phyloP scores from a whole-genome alignment of 2,797 vertebrate species.

The Sus cebifrons region DNA sequence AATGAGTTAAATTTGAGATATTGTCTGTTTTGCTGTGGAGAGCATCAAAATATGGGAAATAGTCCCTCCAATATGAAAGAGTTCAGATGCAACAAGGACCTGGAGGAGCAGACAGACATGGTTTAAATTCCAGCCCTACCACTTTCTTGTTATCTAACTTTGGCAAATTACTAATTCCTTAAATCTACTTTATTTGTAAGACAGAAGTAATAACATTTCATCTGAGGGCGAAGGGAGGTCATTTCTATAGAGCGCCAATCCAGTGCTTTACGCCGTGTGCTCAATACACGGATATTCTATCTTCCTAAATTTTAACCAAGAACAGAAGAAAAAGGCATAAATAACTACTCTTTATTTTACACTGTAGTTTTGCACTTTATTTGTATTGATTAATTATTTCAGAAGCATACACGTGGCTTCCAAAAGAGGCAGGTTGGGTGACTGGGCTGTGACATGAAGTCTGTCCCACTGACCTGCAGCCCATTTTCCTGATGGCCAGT shows the following conservation, averaged over 20 bases:
- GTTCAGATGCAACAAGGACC: background rate
- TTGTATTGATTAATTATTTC: background rate
- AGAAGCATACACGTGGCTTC: background rate
- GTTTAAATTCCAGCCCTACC: background rate
- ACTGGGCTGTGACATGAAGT: background rate
- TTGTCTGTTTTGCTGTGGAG: background rate
- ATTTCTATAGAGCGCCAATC: conserved; percentile 21
- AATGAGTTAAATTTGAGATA: background rate
- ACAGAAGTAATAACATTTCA: background rate
- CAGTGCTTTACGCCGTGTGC: background rate
- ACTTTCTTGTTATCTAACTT: conserved; percentile 19
- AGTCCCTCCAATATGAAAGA: background rate
- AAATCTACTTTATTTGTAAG: conserved; percentile 6
- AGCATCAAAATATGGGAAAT: background rate
- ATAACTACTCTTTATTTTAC: background rate
- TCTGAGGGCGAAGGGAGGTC: background rate
- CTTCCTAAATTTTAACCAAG: background rate
- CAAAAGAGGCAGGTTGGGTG: background rate
- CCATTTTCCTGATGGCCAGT: background rate
- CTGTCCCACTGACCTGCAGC: background rate
- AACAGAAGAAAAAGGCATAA: background rate
- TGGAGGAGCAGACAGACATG: background rate
- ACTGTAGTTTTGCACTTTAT: background rate
- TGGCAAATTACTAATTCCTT: background rate
- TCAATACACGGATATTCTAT: background rate